Percentiles rank a stretch among this genome's conserved stretches.
phyloP scores from a whole-genome alignment of 2,888 invertebrate genomes.

The Hydriomena furcata region DNA sequence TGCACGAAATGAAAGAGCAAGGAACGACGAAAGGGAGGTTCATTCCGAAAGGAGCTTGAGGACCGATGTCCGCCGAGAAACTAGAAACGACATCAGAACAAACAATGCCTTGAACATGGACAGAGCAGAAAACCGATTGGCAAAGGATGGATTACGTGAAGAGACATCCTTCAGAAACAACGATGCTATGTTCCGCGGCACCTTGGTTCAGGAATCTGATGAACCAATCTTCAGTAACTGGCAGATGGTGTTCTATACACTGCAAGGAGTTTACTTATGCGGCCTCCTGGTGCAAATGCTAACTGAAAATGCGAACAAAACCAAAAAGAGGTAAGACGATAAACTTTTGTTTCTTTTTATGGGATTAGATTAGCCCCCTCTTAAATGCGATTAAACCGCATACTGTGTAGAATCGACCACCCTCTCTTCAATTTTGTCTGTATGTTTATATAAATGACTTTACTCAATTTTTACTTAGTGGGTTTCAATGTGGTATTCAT shows the following conservation, averaged over 20 bases:
- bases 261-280: conserved; percentile 65
- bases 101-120: conserved; percentile 8
- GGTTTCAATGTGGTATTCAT: too few species aligned
- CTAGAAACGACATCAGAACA: conserved; percentile 9
- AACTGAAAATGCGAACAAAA: conserved; percentile 42
- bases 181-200: conserved; percentile 29
- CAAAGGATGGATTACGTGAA: conserved; percentile 26
- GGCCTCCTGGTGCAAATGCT: conserved; percentile 54
- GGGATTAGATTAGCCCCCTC: too few species aligned
- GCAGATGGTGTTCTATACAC: conserved; percentile 62
- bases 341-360: too few species aligned
- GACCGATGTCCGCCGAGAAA: conserved; percentile 12
- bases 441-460: too few species aligned
- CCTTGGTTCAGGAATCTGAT: conserved; percentile 23
- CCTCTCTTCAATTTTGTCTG: too few species aligned
- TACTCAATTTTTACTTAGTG: too few species aligned
- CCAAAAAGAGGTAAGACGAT: conserved; percentile 40
- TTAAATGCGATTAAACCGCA: too few species aligned
- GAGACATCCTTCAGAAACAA: conserved; percentile 33
- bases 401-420: too few species aligned
- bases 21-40: conserved; percentile 4
- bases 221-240: conserved; percentile 42
- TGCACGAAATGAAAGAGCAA: conserved; percentile 16
- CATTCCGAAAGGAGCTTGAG: conserved; percentile 1
- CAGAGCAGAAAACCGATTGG: not conserved